phyloP scores from a whole-genome alignment of 2,888 invertebrate genomes.

The Brenthis hecate region DNA sequence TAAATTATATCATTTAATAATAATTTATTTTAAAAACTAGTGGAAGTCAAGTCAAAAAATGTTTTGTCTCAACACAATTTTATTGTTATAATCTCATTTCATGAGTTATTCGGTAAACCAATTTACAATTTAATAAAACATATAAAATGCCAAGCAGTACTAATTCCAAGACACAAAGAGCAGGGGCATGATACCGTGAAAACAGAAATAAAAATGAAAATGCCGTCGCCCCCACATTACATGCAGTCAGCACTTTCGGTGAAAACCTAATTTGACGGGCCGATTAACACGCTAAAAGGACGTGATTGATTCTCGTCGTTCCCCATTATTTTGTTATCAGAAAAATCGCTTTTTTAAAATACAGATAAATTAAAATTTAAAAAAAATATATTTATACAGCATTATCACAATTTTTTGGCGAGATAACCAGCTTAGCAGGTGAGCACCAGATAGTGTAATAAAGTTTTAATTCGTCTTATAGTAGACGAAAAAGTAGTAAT shows the following conservation, averaged over 20 bases:
- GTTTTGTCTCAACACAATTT: too few relatives aligned
- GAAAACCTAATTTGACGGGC: constrained; percentile 80
- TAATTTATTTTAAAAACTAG: too few relatives aligned
- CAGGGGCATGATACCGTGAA: constrained; percentile 61
- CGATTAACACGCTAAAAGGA: constrained; percentile 64
- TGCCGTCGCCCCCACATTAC: constrained; percentile 58
- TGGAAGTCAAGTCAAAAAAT: too few relatives aligned
- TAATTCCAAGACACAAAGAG: constrained; percentile 46
- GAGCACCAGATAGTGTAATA: too few relatives aligned
- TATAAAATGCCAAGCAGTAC: constrained; percentile 45
- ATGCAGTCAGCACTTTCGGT: constrained; percentile 78
- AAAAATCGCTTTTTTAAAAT: constrained; percentile 13
- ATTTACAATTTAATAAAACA: constrained; percentile 28
- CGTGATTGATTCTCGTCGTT: constrained; percentile 41
- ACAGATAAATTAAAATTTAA: background rate
- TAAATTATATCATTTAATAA: too few relatives aligned
- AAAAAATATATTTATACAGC: background rate
- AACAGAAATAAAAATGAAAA: constrained; percentile 61
- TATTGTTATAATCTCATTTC: too few relatives aligned
- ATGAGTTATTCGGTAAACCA: constrained; percentile 19
- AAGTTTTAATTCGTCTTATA: too few relatives aligned
- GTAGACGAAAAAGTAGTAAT: too few relatives aligned
- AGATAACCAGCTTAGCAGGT: too few relatives aligned
- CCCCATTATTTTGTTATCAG: constrained; percentile 24
- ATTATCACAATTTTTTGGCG: background rate